Conservation (phyloP, 2,113 vertebrate species). For the Osmerus mordax region DNA sequence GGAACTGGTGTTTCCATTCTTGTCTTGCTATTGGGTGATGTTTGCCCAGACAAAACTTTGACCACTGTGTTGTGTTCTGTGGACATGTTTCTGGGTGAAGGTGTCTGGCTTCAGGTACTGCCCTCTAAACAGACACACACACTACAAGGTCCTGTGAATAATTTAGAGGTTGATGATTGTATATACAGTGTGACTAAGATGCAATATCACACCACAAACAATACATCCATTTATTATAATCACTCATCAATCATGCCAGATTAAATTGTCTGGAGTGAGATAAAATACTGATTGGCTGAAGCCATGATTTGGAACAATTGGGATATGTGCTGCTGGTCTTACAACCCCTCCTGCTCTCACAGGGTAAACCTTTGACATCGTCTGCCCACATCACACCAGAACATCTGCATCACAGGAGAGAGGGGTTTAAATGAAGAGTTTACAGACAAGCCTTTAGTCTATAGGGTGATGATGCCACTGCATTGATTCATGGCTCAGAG, state of each 20-base stretch:
- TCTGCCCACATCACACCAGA: no score
- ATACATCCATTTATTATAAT: conserved; percentile 7
- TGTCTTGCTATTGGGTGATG: not conserved
- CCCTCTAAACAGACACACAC: not conserved
- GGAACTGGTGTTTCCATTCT: not conserved
- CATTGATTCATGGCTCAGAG: not conserved
- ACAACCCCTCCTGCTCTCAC: no score
- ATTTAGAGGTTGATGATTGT: no score
- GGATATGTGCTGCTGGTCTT: no score
- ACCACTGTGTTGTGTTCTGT: not conserved
- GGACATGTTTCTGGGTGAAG: no score
- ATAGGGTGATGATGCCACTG: no score
- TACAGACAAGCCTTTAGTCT: conserved; percentile 24
- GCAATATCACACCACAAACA: no score
- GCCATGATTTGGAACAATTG: no score
- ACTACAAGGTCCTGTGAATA: not conserved
- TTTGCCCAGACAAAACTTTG: conserved; percentile 27
- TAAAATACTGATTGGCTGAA: conserved; percentile 11
- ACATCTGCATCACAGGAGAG: no score
- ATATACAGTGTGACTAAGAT: no score
- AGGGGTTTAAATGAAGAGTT: conserved; percentile 27
- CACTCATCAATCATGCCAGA: conserved; percentile 27
- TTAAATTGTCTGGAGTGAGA: conserved; percentile 22
- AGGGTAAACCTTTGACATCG: no score
- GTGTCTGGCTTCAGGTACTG: not conserved